Conservation (phyloP, 2,888 invertebrate genomes). For the Nomada goodeniana region DNA sequence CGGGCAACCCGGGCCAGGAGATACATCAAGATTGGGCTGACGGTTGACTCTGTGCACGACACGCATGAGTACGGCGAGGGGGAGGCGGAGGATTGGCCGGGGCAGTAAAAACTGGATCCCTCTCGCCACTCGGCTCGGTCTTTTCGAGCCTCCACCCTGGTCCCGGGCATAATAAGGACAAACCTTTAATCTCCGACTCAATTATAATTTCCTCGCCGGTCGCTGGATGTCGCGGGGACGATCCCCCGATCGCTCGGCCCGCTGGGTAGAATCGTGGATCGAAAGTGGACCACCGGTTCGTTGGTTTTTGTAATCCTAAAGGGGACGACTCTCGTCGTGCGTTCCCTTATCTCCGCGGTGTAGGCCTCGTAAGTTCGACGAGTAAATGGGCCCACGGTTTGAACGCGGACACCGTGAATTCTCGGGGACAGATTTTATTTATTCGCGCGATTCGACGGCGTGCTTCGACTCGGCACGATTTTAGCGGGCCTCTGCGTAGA, state of each 20-base stretch:
- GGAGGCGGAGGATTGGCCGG: constrained; percentile 14
- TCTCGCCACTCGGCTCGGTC: constrained; percentile 66
- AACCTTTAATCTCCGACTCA: constrained; percentile 80
- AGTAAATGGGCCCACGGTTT: constrained; percentile 26
- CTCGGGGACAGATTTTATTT: background rate
- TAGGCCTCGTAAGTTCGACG: constrained; percentile 39
- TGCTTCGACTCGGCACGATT: background rate
- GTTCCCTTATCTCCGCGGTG: constrained; percentile 48
- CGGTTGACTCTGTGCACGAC: constrained; percentile 78
- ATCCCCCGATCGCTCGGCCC: constrained; percentile 28
- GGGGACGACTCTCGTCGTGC: background rate
- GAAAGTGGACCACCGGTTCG: constrained; percentile 77
- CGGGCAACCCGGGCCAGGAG: constrained; percentile 74
- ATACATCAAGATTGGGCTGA: constrained; percentile 83
- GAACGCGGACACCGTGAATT: constrained; percentile 5
- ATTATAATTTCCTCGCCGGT: constrained; percentile 79
- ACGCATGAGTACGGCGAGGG: constrained; percentile 45
- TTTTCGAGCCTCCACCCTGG: constrained; percentile 70
- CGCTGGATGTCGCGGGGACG: constrained; percentile 58
- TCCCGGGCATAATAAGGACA: constrained; percentile 79
- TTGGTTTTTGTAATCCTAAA: constrained; percentile 61
- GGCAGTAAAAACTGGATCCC: constrained; percentile 82
- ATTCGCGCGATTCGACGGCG: background rate
- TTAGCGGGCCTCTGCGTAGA: background rate
- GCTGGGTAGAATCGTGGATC: constrained; percentile 59